These are phyloP conservation scores for Congeria kusceri DNA, from an alignment of 2,888 invertebrate species.

Conservation along the genomic window DNA sequence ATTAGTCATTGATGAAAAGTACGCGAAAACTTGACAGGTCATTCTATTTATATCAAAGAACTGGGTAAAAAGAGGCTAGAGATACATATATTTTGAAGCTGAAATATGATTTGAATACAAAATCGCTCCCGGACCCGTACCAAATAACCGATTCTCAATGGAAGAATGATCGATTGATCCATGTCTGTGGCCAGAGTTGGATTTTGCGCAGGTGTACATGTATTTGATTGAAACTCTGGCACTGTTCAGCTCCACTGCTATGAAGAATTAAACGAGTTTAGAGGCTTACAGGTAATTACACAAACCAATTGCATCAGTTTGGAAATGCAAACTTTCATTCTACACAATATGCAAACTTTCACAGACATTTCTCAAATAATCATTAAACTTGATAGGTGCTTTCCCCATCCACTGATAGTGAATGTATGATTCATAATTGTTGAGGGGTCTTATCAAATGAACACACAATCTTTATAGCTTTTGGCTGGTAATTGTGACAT, in stretches of 20 bases:
- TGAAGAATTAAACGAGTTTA: neutral
- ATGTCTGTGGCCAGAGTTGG: too few relatives aligned
- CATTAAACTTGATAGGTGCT: too few relatives aligned
- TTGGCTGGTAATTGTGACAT: too few relatives aligned
- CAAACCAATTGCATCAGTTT: too few relatives aligned
- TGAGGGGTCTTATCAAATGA: too few relatives aligned
- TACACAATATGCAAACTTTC: too few relatives aligned
- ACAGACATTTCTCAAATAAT: too few relatives aligned
- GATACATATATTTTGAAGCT: neutral
- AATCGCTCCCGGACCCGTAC: neutral
- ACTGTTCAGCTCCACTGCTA: neutral
- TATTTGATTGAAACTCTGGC: neutral
- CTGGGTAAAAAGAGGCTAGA: neutral
- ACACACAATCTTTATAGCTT: too few relatives aligned
- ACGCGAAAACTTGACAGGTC: neutral
- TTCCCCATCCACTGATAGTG: too few relatives aligned
- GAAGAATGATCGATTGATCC: neutral
- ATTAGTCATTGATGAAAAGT: neutral
- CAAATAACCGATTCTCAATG: neutral
- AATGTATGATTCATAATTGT: too few relatives aligned
- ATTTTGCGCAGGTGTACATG: too few relatives aligned
- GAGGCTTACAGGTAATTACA: conserved; percentile 1
- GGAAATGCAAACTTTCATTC: too few relatives aligned
- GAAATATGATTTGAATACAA: neutral
- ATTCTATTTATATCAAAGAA: neutral